These are phyloP conservation scores for Panopea generosa DNA, from an alignment of 2,888 invertebrate species.

Conservation along the genomic window DNA sequence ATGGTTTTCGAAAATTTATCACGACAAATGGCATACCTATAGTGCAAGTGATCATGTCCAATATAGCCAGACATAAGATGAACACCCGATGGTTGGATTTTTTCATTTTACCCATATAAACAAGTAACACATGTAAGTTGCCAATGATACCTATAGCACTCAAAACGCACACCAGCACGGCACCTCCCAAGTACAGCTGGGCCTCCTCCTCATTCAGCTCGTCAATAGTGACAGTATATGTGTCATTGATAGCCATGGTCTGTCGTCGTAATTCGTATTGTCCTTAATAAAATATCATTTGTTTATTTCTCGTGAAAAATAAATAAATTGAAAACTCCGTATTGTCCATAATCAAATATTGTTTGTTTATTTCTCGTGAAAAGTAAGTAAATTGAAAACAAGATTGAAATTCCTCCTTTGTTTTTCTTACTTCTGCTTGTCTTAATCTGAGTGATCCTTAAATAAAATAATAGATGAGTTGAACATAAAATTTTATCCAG, in stretches of 20 bases:
- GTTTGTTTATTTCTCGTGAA: no score
- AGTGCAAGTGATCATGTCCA: constrained; percentile 61
- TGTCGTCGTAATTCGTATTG: no score
- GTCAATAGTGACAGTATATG: constrained; percentile 30
- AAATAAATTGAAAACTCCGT: no score
- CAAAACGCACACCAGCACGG: constrained; percentile 51
- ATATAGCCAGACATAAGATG: constrained; percentile 56
- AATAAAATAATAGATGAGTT: no score
- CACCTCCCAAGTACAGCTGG: constrained; percentile 57
- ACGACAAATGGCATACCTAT: constrained; percentile 63
- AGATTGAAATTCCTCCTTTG: no score
- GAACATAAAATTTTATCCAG: no score
- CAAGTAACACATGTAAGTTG: constrained; percentile 60
- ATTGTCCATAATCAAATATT: no score
- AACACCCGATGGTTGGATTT: constrained; percentile 63
- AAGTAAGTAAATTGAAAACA: no score
- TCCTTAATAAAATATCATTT: no score
- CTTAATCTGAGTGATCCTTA: no score
- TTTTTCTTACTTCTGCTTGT: no score
- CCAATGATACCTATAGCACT: constrained; percentile 58
- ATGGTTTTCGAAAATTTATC: constrained; percentile 48
- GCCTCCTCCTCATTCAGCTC: constrained; percentile 58
- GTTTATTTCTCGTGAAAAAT: no score
- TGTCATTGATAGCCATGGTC: constrained; percentile 12
- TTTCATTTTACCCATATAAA: constrained; percentile 57